Evolutionary conservation across 2,888 invertebrate species (phyloP), one percentile per base, ranked within the genome.

Genomic region (Ectemnius continuus): DNA sequence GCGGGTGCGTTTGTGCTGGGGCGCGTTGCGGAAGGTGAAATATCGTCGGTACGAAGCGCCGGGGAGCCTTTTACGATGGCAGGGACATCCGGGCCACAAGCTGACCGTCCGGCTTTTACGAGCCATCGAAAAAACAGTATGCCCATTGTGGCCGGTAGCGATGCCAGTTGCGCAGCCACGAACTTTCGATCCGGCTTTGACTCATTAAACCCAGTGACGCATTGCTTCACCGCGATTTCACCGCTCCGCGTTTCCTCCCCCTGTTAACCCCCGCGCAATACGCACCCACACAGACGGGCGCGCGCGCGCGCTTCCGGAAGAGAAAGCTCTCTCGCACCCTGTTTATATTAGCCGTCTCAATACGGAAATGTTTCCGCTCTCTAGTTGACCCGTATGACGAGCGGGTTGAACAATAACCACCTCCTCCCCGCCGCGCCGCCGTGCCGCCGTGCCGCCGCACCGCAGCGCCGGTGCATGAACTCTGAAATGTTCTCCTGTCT

Each of bases 41-140:
- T 70, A 70, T 73, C 36, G 59, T 56, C 60, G 60, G 65, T 61
- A 52, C 63, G 58, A 48, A 63, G 68, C 65, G 70, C 65, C 1
- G 8, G 69, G 71, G 73, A 65, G 63, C 70, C 60, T 65, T 79
- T 80, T 73, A 81, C 66, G 75, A 64, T 71, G 52, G 76, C 60
- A 73, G 47, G 69, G 56, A 75, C 72, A 78, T 81, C 62, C 67
- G 58, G 72, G 64, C 76, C 73, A 59, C 79, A 66, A 67, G 67
- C 68, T 67, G 60, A 63, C 62, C 58, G 61, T 61, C 60, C 48
- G 46, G 70, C 67, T 72, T 76, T 79, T 69, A 73, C 69, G 70
- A 76, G 23, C 48, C 61, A 77, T 73, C 62, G 73, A 58, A 62
- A 65, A 76, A 72, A 78, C 36, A 63, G 71, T 52, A 65, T 48